A percentile compares a stretch with the other conserved stretches of the same genome.
These are phyloP conservation scores for Amphipoea oculea DNA, from an alignment of 2,888 invertebrate species.

Conservation along the genomic window DNA sequence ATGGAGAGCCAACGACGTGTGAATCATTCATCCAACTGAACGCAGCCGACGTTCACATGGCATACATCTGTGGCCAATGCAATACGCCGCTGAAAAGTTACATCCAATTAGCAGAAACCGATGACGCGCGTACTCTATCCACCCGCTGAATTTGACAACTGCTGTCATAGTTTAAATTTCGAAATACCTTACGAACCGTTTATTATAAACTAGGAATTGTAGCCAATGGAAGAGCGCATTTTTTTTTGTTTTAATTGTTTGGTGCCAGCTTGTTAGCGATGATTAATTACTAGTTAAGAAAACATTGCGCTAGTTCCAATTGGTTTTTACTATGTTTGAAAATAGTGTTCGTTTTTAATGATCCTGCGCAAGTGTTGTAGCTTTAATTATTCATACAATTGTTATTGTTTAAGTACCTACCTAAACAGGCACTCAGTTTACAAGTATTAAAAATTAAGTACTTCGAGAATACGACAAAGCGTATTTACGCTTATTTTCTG, in stretches of 20 bases:
- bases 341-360: conserved; percentile 25
- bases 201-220: conserved; percentile 36
- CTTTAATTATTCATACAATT: neutral
- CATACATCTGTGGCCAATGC: conserved; percentile 70
- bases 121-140: conserved; percentile 81
- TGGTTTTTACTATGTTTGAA: conserved; percentile 2
- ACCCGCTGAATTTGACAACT: conserved; percentile 82
- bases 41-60: conserved; percentile 64
- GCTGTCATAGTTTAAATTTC: conserved; percentile 72
- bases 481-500: neutral
- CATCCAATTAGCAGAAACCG: conserved; percentile 86
- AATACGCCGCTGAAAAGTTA: conserved; percentile 82
- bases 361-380: neutral
- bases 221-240: neutral
- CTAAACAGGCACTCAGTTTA: neutral
- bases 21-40: conserved; percentile 71
- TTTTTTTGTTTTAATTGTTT: conserved; percentile 41
- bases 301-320: conserved; percentile 25
- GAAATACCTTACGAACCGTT: conserved; percentile 49
- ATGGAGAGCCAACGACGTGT: conserved; percentile 73
- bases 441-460: neutral
- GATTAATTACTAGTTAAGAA: conserved; percentile 29
- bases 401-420: neutral
- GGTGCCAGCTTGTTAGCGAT: conserved; percentile 38
- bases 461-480: neutral